These are phyloP conservation scores for Eugnorisma glareosa DNA, from an alignment of 2,888 invertebrate species.

Conservation along the genomic window DNA sequence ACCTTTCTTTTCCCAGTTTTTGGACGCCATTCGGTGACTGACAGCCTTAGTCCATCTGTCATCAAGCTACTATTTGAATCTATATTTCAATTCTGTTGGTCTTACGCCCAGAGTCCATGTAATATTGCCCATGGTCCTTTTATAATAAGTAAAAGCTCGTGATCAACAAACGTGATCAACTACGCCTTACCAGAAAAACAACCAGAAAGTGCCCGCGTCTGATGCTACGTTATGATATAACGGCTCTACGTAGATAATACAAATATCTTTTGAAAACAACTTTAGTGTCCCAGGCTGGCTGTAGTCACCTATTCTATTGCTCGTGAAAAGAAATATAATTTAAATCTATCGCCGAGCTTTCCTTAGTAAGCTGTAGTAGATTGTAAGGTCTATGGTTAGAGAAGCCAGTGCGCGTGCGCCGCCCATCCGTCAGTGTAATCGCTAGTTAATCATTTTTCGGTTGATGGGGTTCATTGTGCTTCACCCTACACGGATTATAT, in stretches of 20 bases:
- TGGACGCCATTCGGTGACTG: too few relatives aligned
- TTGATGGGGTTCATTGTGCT: slow-evolving; percentile 88
- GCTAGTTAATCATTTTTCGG: slow-evolving; percentile 91
- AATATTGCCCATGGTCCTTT: neutral
- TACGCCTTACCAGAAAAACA: neutral
- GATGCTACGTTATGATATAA: neutral
- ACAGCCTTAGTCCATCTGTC: too few relatives aligned
- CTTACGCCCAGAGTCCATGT: neutral
- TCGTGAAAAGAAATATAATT: neutral
- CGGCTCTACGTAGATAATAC: neutral
- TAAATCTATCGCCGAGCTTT: neutral
- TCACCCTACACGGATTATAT: slow-evolving; percentile 85
- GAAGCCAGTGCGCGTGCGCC: slow-evolving; percentile 87
- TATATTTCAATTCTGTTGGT: neutral
- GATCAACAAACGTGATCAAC: neutral
- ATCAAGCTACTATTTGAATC: neutral
- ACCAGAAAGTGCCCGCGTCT: neutral
- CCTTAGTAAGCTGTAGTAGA: slow-evolving; percentile 48
- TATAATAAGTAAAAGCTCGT: neutral
- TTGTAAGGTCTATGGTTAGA: slow-evolving; percentile 77
- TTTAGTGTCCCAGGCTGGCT: neutral
- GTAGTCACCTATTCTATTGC: neutral
- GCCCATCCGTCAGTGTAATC: slow-evolving; percentile 89
- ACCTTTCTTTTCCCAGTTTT: too few relatives aligned
- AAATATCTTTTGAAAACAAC: neutral